These are phyloP conservation scores for Calliphora vomitoria DNA, from an alignment of 2,888 invertebrate genomes.

Conservation along the genomic window DNA sequence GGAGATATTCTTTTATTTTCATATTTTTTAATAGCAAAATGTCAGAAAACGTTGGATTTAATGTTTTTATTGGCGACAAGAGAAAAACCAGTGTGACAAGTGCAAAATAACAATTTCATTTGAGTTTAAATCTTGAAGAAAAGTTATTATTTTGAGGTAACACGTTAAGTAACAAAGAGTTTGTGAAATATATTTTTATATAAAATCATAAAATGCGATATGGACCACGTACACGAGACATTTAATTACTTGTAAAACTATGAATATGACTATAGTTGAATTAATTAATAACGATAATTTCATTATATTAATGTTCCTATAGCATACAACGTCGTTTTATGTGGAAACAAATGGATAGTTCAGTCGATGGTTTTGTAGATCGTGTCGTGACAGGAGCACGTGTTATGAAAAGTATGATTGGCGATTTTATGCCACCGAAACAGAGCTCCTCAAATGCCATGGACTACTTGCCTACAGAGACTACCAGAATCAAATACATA, in stretches of 20 bases:
- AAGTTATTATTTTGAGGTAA: no score
- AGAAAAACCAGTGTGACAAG: constrained; percentile 2
- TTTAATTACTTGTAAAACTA: no score
- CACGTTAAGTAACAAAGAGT: no score
- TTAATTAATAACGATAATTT: no score
- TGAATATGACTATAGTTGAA: no score
- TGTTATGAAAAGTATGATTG: constrained; percentile 80
- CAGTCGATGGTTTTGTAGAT: constrained; percentile 80
- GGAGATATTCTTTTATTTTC: constrained; percentile 10
- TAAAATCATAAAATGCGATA: no score
- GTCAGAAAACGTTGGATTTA: constrained; percentile 1
- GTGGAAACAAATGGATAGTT: constrained; percentile 84
- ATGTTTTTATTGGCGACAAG: no score
- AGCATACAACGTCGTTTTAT: constrained; percentile 83
- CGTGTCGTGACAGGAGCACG: constrained; percentile 79
- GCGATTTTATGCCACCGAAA: constrained; percentile 77
- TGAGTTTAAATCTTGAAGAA: no score
- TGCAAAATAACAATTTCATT: constrained; percentile 32
- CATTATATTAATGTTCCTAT: constrained; percentile 4
- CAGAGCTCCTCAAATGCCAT: constrained; percentile 63
- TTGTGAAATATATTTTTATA: no score
- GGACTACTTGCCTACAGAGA: constrained; percentile 80
- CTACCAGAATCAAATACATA: constrained; percentile 81
- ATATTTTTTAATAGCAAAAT: constrained; percentile 17
- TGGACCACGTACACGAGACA: no score